Evolutionary conservation across 2,797 vertebrate genomes (phyloP), one percentile per base, ranked within the genome.

Genomic region (Kryptolebias ocellatus): DNA sequence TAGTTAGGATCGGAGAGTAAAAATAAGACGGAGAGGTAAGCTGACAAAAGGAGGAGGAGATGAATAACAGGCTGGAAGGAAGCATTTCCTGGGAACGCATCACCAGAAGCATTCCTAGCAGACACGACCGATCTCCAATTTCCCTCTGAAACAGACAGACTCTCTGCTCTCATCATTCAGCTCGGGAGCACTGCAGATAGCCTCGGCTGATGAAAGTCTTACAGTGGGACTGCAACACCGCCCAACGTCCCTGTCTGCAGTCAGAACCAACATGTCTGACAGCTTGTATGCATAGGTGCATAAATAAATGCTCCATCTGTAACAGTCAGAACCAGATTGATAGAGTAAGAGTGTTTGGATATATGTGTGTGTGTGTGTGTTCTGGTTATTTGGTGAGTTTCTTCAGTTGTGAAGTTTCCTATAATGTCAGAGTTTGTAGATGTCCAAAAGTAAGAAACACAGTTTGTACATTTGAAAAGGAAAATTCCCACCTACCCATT

Each of bases 401-500:
- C 60, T 60, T 63, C 53, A 47, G 68, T 65, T 67, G 55, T 75
- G 39, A 49, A 69, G 27, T 61, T 74, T 54, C 42, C 47, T 46
- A 34, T 9, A 50, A 18, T 54, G 12, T 56, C 57, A 58, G 46
- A 50, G 29, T 29, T 39, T 24, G 44, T 9, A 77, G 42, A 56
- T 20, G 17, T 56, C 16, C 24, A 31, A n/a, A 64, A 27, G 34
- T 18, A 10, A 44, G 6, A 61, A 44, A 64, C 17, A 16, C 4
- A 65, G 45, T 52, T 46, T 57, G 8, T 34, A 64, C 59, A 53
- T 60, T 18, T n/a, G 28, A 60, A 18, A 64, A 53, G 34, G 37
- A 50, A 70, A 65, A 7, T 45, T 34, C 66, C 28, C 53, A 92
- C 97, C 93, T 94, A 99, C 98, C 97, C 98, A 66, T 99, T 99